These are phyloP conservation scores for Melanotaenia duboulayi DNA, from an alignment of 2,113 vertebrate species.

Conservation along the genomic window DNA sequence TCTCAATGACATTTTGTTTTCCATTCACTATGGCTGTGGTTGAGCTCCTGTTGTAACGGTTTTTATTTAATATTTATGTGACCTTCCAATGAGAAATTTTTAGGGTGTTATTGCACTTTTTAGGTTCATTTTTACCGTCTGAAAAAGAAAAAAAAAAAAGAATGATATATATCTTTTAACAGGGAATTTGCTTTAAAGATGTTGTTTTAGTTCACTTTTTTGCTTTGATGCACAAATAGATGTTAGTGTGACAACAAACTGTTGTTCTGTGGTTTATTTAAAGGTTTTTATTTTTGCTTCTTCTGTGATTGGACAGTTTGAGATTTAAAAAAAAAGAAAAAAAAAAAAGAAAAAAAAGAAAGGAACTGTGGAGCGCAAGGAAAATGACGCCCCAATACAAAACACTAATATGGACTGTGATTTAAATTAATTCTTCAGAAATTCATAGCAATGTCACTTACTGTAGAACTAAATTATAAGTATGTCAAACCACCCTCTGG, in stretches of 20 bases:
- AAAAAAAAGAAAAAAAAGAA: constrained; percentile 38
- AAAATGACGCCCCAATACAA: constrained; percentile 56
- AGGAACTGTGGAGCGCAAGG: constrained; percentile 59
- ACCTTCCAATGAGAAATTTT: constrained; percentile 83
- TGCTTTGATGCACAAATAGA: constrained; percentile 87
- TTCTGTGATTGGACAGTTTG: constrained; percentile 78
- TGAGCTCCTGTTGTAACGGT: constrained; percentile 81
- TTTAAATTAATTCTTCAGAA: constrained; percentile 80
- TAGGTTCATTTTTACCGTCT: constrained; percentile 85
- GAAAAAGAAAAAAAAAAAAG: constrained; percentile 66
- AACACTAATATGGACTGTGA: constrained; percentile 85
- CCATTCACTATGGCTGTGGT: constrained; percentile 81
- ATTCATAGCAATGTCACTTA: constrained; percentile 74
- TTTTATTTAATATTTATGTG: constrained; percentile 91
- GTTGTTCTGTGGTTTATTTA: constrained; percentile 87
- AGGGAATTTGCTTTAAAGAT: constrained; percentile 86
- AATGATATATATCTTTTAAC: constrained; percentile 83
- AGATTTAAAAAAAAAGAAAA: constrained; percentile 25
- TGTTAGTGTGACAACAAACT: constrained; percentile 85
- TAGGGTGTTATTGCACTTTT: constrained; percentile 89
- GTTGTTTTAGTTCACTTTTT: constrained; percentile 84
- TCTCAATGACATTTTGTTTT: constrained; percentile 73
- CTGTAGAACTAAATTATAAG: constrained; percentile 79
- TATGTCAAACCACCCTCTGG: constrained; percentile 73
- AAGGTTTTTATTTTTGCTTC: constrained; percentile 78